These are phyloP conservation scores for Parazoanthus darwini DNA, from an alignment of 92 coral and sea anemone genomes.

Conservation along the genomic window DNA sequence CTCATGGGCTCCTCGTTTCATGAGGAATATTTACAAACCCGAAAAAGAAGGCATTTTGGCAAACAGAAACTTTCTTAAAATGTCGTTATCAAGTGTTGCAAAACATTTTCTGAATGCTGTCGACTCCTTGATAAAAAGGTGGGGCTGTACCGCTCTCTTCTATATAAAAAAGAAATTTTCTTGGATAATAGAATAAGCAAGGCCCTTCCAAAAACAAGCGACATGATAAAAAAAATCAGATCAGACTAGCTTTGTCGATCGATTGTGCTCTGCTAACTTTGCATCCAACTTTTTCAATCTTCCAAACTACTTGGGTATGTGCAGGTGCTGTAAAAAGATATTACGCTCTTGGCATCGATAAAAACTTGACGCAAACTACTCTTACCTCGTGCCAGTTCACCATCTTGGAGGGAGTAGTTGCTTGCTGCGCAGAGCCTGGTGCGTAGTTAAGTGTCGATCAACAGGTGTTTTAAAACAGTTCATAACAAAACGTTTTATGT, in stretches of 20 bases:
- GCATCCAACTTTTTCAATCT: neutral
- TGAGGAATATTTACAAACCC: slow-evolving; percentile 46
- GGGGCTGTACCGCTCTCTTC: neutral
- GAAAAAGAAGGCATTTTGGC: neutral
- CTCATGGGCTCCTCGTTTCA: slow-evolving; percentile 8
- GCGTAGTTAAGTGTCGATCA: slow-evolving; percentile 8
- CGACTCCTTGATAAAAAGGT: neutral
- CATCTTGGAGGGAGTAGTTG: neutral
- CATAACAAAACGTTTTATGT: neutral
- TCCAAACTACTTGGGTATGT: neutral
- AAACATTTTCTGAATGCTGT: neutral
- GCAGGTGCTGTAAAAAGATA: neutral
- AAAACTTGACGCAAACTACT: slow-evolving; percentile 3
- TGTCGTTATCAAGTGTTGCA: neutral
- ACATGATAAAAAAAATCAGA: neutral
- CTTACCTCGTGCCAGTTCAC: slow-evolving; percentile 12
- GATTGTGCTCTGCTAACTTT: neutral
- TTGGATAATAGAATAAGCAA: neutral
- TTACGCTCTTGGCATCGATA: slow-evolving; percentile 6
- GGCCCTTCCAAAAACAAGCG: neutral
- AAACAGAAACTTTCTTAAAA: slow-evolving; percentile 1
- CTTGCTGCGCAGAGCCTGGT: slow-evolving; percentile 17
- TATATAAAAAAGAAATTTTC: too few relatives aligned
- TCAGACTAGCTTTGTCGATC: neutral
- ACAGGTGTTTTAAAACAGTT: neutral